A percentile compares a stretch with the other conserved stretches of the same genome.
phyloP scores from a whole-genome alignment of 23 tunicate species.

The Trididemnum nubilum region DNA sequence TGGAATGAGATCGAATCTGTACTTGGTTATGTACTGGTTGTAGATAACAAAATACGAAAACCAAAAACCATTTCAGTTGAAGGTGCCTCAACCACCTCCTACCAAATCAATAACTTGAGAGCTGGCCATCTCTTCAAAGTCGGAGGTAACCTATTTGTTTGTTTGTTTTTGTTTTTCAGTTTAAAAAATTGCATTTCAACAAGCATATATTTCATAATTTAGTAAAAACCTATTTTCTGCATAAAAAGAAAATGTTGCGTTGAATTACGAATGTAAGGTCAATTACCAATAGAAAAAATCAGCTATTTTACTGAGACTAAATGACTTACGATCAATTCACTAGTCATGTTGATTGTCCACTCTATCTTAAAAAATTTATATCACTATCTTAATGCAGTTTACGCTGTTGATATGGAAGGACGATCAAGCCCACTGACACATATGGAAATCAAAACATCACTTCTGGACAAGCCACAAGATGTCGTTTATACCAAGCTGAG shows the following conservation, averaged over 20 bases:
- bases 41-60: neutral
- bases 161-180: too few relatives aligned
- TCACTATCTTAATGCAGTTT: too few relatives aligned
- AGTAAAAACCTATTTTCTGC: too few relatives aligned
- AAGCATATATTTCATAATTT: too few relatives aligned
- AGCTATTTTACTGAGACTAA: too few relatives aligned
- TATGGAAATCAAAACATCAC: neutral
- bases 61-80: neutral
- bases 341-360: too few relatives aligned
- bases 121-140: neutral
- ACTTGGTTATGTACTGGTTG: constrained; percentile 2
- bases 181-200: too few relatives aligned
- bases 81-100: neutral
- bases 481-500: neutral
- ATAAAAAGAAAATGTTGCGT: too few relatives aligned
- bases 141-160: constrained; percentile 7
- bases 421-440: neutral
- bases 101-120: neutral
- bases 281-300: too few relatives aligned
- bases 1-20: neutral
- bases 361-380: too few relatives aligned
- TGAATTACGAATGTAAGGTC: too few relatives aligned
- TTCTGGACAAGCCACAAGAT: constrained; percentile 10
- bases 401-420: constrained; percentile 1
- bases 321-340: too few relatives aligned